A percentile compares a stretch with the other conserved stretches of the same genome.
phyloP scores from a whole-genome alignment of 2,888 invertebrate genomes.

The Eristalis pertinax region DNA sequence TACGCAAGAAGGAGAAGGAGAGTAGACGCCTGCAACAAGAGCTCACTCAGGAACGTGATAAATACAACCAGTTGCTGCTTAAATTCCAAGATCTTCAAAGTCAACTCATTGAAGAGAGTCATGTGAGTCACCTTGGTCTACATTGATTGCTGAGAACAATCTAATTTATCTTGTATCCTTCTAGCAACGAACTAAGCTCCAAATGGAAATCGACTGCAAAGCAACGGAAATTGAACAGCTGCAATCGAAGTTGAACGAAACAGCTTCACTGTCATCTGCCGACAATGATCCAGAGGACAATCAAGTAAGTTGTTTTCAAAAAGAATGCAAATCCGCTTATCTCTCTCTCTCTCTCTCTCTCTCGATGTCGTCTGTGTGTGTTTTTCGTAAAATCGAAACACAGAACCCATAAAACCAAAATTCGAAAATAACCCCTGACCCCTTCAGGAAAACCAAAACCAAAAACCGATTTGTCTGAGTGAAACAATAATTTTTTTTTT shows the following conservation, averaged over 20 bases:
- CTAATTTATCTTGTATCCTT: slow-evolving; percentile 1
- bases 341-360: too few species aligned
- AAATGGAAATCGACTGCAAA: slow-evolving; percentile 98
- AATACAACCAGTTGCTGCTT: slow-evolving; percentile 92
- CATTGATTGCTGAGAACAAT: background rate
- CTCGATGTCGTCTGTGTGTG: slow-evolving; percentile 24
- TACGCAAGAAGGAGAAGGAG: slow-evolving; percentile 96
- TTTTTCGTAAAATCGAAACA: background rate
- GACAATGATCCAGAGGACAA: slow-evolving; percentile 91
- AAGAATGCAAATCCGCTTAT: slow-evolving; percentile 25
- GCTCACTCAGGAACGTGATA: slow-evolving; percentile 95
- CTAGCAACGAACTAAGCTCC: slow-evolving; percentile 86
- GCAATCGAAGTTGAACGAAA: slow-evolving; percentile 93
- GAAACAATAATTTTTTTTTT: slow-evolving; percentile 23
- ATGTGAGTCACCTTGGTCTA: slow-evolving; percentile 81
- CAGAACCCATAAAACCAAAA: background rate
- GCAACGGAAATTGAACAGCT: slow-evolving; percentile 97
- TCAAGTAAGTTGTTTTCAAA: slow-evolving; percentile 78
- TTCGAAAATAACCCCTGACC: slow-evolving; percentile 34
- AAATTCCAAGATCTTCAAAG: slow-evolving; percentile 94
- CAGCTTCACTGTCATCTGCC: slow-evolving; percentile 94
- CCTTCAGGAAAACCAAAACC: slow-evolving; percentile 6
- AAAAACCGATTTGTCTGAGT: slow-evolving; percentile 21
- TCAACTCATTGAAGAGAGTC: slow-evolving; percentile 91
- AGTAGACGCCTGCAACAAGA: slow-evolving; percentile 97